Evolutionary conservation across 2,797 vertebrate species (phyloP).

Genomic region (Xerus rutilus): DNA sequence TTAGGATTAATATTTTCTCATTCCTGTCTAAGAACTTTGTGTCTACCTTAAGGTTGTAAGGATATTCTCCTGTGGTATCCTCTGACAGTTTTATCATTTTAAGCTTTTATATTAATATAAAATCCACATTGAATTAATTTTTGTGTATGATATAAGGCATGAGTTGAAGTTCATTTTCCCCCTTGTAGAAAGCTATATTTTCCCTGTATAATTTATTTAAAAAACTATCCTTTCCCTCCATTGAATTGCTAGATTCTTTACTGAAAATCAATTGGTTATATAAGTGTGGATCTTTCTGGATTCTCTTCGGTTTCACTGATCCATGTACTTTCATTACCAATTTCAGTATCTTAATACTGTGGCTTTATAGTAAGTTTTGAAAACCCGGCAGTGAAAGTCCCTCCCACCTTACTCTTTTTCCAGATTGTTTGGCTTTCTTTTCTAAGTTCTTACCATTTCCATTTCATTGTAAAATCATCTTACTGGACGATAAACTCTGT

Average conservation of each 20-base stretch:
- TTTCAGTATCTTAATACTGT: not conserved
- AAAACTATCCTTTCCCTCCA: not conserved
- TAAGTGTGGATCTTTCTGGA: not conserved
- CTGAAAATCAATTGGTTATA: not conserved
- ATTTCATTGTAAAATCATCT: conserved; percentile 39
- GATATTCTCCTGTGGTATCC: conserved; percentile 34
- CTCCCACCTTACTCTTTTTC: not conserved
- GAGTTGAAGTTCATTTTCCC: not conserved
- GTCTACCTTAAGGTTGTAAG: conserved; percentile 12
- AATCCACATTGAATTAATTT: conserved; percentile 53
- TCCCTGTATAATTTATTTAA: not conserved
- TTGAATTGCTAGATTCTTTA: not conserved
- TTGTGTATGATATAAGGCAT: conserved; percentile 1
- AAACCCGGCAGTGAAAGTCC: not conserved
- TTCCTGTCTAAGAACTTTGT: conserved; percentile 24
- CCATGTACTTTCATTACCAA: not conserved
- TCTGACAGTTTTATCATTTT: conserved; percentile 27
- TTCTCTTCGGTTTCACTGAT: not conserved
- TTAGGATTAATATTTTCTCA: not conserved
- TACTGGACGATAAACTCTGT: not conserved
- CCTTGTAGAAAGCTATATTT: not conserved
- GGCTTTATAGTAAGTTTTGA: conserved; percentile 20
- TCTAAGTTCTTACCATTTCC: not conserved
- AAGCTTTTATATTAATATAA: not conserved
- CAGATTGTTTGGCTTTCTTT: not conserved